phyloP scores from a whole-genome alignment of 2,888 invertebrate species.

The Pharmacophagus antenor region DNA sequence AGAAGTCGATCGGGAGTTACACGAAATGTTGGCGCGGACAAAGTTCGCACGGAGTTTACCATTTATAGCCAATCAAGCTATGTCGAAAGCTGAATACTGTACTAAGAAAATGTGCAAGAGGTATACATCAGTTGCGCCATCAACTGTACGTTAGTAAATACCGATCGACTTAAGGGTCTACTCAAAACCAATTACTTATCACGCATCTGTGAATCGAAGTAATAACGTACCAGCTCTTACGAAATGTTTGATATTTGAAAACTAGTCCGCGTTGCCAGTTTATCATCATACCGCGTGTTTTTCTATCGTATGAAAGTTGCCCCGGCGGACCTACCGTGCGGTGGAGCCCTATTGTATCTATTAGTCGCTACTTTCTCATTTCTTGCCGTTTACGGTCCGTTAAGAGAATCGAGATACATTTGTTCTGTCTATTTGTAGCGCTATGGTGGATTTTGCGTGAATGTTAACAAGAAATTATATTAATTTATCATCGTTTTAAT shows the following conservation, averaged over 20 bases:
- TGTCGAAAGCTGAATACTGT: constrained; percentile 60
- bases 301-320: constrained; percentile 71
- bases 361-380: constrained; percentile 77
- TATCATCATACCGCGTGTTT: constrained; percentile 62
- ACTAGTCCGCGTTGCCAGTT: constrained; percentile 52
- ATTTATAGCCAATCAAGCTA: constrained; percentile 54
- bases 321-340: constrained; percentile 56
- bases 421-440: constrained; percentile 52
- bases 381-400: constrained; percentile 74
- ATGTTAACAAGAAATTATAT: constrained; percentile 11
- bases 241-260: constrained; percentile 57
- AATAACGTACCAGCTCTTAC: constrained; percentile 64
- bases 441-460: constrained; percentile 54
- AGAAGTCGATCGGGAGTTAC: constrained; percentile 60
- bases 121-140: constrained; percentile 46
- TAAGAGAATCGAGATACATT: constrained; percentile 74
- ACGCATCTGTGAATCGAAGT: constrained; percentile 57
- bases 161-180: constrained; percentile 49
- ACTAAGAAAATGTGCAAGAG: constrained; percentile 51
- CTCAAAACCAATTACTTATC: constrained; percentile 49
- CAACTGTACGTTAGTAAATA: constrained; percentile 44
- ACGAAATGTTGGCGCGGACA: constrained; percentile 67
- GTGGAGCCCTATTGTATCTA: constrained; percentile 79
- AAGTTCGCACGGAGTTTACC: constrained; percentile 62
- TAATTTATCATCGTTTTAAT: too few relatives aligned